Base-by-base conservation (phyloP, 2,888 invertebrate genomes). In the Diarsia dahlii region DNA sequence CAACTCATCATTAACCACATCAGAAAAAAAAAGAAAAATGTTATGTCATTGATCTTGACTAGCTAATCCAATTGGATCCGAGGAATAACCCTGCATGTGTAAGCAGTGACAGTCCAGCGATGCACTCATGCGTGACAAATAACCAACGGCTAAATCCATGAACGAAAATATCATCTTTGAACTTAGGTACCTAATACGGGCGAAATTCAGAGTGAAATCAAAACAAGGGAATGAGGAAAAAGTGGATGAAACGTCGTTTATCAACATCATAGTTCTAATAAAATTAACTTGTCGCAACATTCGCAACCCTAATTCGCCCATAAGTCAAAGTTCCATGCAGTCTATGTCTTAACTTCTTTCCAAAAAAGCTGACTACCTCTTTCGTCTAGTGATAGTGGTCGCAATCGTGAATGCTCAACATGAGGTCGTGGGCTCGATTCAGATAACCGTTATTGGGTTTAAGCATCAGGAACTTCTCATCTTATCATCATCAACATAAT, bases 41-140 rank as follows among this genome's bases (percentile, higher is more conserved):
- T 15, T 34, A 52, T 71, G 23, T 71, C 13, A 62, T 62, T 79
- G 52, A 39, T 23, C 34, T 79, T n/a, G 13, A 20, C 8, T 45
- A 52, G 69, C 20, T 46, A 46, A 6, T 46, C 20, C 23, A 60
- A 56, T 54, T 34, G 34, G 9, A 52, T 34, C 12, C 3, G 12
- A 6, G 34, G 46, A 78, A 78, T 62, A 71, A n/a, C 60, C 52
- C 13, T 8, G 39, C 3, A 39, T 39, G 13, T 34, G 34, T 20
- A 20, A 48, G 2, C 13, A 2, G 15, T 52, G 15, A 39, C 34
- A 20, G 46, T 23, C 34, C n/a, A 52, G 6, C 3, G 50, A 58
- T 28, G 34, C n/a, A 62, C 0, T 69, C 6, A 45, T n/a, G n/a
- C 18, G 18, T 54, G 52, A 54, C 13, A 20, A 50, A 50, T 28